phyloP scores from a whole-genome alignment of 2,113 vertebrate genomes.

The Ramphastos sulfuratus region DNA sequence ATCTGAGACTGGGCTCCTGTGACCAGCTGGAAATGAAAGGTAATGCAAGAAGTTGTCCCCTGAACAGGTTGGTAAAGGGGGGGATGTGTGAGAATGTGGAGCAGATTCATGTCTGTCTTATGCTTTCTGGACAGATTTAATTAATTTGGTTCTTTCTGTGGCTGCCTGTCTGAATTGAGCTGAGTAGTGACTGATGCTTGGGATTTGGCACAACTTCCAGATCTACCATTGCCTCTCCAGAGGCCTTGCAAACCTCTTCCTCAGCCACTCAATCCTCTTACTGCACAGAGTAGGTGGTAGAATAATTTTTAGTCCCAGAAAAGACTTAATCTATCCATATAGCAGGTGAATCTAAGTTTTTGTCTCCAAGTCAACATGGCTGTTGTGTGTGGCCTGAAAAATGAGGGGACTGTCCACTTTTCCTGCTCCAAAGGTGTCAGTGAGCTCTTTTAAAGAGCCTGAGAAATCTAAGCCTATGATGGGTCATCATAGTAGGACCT shows the following conservation, averaged over 20 bases:
- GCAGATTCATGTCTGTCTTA: not conserved
- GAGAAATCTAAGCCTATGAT: not conserved
- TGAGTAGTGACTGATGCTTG: not conserved
- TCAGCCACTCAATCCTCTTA: not conserved
- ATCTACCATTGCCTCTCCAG: not conserved
- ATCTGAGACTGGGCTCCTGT: not conserved
- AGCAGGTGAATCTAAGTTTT: not conserved
- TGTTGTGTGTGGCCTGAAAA: not conserved
- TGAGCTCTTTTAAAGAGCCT: not conserved
- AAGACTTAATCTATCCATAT: not conserved
- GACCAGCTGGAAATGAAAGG: not conserved
- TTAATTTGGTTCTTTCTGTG: not conserved
- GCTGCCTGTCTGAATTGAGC: not conserved
- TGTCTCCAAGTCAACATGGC: not conserved
- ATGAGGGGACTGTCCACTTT: not conserved
- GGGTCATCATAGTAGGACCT: accelerated
- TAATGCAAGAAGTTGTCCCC: not conserved
- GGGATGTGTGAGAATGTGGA: not conserved
- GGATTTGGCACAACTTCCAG: not conserved
- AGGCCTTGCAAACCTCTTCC: not conserved
- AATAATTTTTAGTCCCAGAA: not conserved
- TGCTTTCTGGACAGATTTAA: not conserved
- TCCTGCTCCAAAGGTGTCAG: not conserved
- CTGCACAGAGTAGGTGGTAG: not conserved
- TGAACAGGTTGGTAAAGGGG: not conserved